Evolutionary conservation across 2,888 invertebrate genomes (phyloP), one percentile per base, ranked within the genome.

Genomic region (Drosophila phalerata): DNA sequence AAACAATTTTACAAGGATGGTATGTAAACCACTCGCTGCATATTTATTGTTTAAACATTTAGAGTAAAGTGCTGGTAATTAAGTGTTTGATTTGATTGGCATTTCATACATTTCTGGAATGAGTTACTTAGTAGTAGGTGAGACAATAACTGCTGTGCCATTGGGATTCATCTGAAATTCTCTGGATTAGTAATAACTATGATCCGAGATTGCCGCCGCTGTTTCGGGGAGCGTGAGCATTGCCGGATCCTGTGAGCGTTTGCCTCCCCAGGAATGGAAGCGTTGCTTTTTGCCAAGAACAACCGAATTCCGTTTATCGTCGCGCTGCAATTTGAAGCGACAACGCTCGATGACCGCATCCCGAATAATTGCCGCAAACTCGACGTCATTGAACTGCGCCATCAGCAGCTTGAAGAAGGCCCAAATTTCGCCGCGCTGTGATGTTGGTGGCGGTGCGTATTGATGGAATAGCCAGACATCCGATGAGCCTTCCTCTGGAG

Each of bases 241-340:
- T 3, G 45, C 34, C n/a, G 67, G 74, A 22, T 73, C 69, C 9
- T 57, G 62, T 5, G 91, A 80, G 10, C 93, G 85, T 63, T 93
- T 93, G 52, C 93, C 93, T 48, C 93, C 93, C 93, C 93, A 93
- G 1, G 93, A 92, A 73, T 93, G 92, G 75, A 93, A 93, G 3
- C 92, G 85, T 69, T 92, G 92, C 69, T 92, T 92, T 77, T 93
- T 93, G 42, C 92, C 92, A 32, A 92, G 76, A 5, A 92, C 89
- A 60, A 90, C 87, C 0, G 91, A 85, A 45, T 92, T 90, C 5
- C 92, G 88, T 74, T 92, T 92, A 55, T 91, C 91, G 62, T 91
- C 91, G 11, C 87, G 82, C 58, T 90, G 89, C 28, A 83, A 66
- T 57, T 91, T 91, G 9, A 84, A 64, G 30, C 87, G 91, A 45